Evolutionary conservation across 2,113 vertebrate species (phyloP).

Genomic region (Circaetus cinerascens): DNA sequence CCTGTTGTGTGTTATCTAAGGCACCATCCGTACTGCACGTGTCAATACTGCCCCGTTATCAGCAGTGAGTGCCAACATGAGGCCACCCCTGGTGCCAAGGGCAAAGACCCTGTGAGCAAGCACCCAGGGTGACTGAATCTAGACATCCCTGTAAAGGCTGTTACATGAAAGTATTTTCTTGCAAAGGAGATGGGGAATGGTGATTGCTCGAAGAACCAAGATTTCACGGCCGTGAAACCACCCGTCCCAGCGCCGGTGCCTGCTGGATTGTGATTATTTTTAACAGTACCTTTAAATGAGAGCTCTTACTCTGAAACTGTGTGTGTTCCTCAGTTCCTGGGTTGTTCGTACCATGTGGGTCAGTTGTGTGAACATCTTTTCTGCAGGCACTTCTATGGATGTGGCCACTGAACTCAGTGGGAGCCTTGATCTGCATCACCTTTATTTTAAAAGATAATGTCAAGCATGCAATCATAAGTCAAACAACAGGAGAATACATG

Average conservation of each 20-base stretch:
- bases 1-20: background rate
- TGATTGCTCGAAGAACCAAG: background rate
- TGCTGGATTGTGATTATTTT: background rate
- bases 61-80: background rate
- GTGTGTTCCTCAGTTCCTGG: background rate
- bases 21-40: background rate
- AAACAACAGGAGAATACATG: background rate
- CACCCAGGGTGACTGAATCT: background rate
- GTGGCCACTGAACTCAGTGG: background rate
- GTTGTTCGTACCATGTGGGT: background rate
- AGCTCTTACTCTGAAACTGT: background rate
- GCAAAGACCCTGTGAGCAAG: background rate
- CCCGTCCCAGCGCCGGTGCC: rapidly evolving
- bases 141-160: background rate
- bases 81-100: background rate
- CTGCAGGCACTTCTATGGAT: background rate
- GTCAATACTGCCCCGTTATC: background rate
- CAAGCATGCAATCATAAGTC: background rate
- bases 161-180: background rate
- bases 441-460: constrained; percentile 9
- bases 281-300: background rate
- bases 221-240: background rate
- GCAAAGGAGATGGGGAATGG: background rate
- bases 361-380: background rate
- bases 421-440: background rate